Evolutionary conservation across 2,888 invertebrate genomes (phyloP).

Genomic region (Andrena bucephala): DNA sequence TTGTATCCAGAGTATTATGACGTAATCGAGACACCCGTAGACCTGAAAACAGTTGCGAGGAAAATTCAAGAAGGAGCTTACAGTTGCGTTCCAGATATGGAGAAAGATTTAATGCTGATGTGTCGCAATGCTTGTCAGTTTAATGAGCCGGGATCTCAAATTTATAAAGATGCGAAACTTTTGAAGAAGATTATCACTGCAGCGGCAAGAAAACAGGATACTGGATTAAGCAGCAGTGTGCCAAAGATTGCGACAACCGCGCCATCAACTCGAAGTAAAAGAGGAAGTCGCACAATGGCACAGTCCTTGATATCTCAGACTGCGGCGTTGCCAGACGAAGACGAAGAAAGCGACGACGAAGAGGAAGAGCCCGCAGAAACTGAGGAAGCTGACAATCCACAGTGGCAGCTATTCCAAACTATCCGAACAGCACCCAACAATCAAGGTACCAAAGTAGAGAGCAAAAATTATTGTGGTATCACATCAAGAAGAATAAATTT

Average conservation of each 20-base stretch:
- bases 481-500: background rate
- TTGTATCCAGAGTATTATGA: constrained; percentile 98
- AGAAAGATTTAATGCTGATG: constrained; percentile 95
- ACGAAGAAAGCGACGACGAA: constrained; percentile 87
- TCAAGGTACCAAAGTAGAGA: constrained; percentile 79
- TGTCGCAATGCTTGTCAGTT: constrained; percentile 97
- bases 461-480: background rate
- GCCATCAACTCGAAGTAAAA: constrained; percentile 82
- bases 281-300: constrained; percentile 80
- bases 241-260: constrained; percentile 78
- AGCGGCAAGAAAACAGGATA: constrained; percentile 81
- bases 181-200: constrained; percentile 91
- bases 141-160: constrained; percentile 98
- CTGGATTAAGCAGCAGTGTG: constrained; percentile 71
- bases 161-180: constrained; percentile 97
- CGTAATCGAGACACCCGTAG: constrained; percentile 97
- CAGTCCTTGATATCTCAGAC: constrained; percentile 88
- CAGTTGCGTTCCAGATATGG: constrained; percentile 91
- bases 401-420: constrained; percentile 96
- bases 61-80: constrained; percentile 96
- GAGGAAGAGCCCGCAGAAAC: constrained; percentile 87
- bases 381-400: constrained; percentile 89
- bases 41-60: constrained; percentile 96
- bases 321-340: constrained; percentile 88
- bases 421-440: constrained; percentile 89